Evolutionary conservation across 2,888 invertebrate species (phyloP).

Genomic region (Junonia oenone): DNA sequence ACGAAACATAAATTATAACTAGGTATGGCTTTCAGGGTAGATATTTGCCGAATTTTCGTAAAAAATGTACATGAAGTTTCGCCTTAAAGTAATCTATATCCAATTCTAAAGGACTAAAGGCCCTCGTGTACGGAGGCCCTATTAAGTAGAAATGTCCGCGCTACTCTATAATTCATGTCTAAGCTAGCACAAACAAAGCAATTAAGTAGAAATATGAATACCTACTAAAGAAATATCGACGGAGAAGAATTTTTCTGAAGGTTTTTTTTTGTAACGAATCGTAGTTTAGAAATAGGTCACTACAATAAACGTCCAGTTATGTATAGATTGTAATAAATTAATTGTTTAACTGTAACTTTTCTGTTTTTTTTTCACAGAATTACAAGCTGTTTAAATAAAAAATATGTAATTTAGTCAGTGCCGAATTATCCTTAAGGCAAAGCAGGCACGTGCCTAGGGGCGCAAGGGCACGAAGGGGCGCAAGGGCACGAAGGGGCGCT

Average conservation of each 20-base stretch:
- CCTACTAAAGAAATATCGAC: slow-evolving; percentile 5
- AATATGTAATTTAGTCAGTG: too few species aligned
- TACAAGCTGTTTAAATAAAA: too few species aligned
- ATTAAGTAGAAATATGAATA: slow-evolving; percentile 14
- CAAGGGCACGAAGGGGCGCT: too few species aligned
- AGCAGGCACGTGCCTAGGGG: too few species aligned
- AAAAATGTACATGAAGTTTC: too few species aligned
- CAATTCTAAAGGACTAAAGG: not conserved
- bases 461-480: too few species aligned
- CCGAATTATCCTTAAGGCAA: too few species aligned
- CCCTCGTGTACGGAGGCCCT: not conserved
- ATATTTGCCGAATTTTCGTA: too few species aligned
- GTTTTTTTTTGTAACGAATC: slow-evolving; percentile 7
- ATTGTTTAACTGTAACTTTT: not conserved
- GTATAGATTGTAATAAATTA: not conserved
- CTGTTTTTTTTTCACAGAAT: too few species aligned
- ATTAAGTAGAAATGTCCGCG: not conserved
- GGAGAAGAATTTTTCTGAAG: slow-evolving; percentile 3
- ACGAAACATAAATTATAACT: too few species aligned
- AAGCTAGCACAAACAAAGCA: slow-evolving; percentile 10
- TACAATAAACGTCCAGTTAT: slow-evolving; percentile 10
- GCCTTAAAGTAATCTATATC: too few species aligned
- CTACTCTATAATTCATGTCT: not conserved
- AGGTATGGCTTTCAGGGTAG: too few species aligned
- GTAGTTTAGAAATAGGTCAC: slow-evolving; percentile 16